A percentile compares a stretch with the other conserved stretches of the same genome.
These are phyloP conservation scores for Patella depressa DNA, from an alignment of 2,888 invertebrate genomes.

Conservation along the genomic window DNA sequence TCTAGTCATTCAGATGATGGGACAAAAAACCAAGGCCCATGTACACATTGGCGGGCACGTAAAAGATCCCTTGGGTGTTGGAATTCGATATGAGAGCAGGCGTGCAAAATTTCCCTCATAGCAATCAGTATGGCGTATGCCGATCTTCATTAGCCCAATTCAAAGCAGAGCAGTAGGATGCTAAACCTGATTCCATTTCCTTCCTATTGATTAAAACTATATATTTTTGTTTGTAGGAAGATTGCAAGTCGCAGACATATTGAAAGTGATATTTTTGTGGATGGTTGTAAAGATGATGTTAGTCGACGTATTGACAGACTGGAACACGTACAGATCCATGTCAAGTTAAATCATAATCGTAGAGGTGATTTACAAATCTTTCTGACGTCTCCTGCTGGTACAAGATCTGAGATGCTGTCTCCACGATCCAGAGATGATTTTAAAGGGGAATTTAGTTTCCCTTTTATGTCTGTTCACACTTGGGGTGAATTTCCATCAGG, in stretches of 20 bases:
- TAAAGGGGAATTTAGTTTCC: conserved; percentile 56
- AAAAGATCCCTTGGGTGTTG: no score
- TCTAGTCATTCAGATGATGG: no score
- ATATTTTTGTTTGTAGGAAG: not conserved
- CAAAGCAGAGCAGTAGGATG: no score
- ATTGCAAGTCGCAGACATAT: not conserved
- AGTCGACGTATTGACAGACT: conserved; percentile 46
- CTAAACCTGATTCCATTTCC: no score
- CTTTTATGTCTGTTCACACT: conserved; percentile 66
- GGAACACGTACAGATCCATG: conserved; percentile 64
- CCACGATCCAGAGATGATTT: conserved; percentile 52
- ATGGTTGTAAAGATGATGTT: conserved; percentile 43
- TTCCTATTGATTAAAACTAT: no score
- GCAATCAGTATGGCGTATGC: no score
- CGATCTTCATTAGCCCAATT: no score
- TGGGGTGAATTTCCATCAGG: conserved; percentile 68
- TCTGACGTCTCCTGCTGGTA: conserved; percentile 61
- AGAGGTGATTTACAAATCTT: conserved; percentile 63
- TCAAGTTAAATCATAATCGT: conserved; percentile 48
- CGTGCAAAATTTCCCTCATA: no score
- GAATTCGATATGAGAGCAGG: no score
- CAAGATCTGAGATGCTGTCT: conserved; percentile 60
- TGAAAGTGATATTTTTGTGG: conserved; percentile 31
- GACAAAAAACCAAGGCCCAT: no score
- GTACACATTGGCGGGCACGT: no score